These are phyloP conservation scores for Oreocharis arfaki DNA, from an alignment of 2,113 vertebrate species.

Conservation along the genomic window DNA sequence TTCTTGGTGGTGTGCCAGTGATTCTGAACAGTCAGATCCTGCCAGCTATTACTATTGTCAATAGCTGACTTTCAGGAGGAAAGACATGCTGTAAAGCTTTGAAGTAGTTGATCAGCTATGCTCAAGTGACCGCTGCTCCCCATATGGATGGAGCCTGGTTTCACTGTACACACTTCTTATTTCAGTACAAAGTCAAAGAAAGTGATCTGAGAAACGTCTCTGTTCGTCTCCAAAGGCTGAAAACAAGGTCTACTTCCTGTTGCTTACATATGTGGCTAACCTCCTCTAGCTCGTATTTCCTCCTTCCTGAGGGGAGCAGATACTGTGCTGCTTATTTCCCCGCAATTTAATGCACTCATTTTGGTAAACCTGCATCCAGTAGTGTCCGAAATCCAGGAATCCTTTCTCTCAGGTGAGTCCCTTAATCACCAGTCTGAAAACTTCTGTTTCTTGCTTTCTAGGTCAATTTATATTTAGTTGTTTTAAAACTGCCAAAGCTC, in stretches of 20 bases:
- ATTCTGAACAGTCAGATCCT: conserved; percentile 22
- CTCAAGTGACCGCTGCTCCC: background rate
- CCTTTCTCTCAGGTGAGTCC: background rate
- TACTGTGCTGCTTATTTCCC: background rate
- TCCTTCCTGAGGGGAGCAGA: background rate
- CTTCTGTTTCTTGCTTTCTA: background rate
- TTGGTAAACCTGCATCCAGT: background rate
- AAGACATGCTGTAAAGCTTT: background rate
- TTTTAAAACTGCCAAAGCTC: background rate
- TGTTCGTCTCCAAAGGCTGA: background rate
- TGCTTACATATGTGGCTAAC: background rate
- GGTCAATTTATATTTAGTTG: background rate
- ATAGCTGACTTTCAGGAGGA: background rate
- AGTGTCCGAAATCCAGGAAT: background rate
- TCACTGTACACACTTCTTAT: background rate
- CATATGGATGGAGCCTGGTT: background rate
- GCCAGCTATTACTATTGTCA: conserved; percentile 10
- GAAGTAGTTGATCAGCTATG: background rate
- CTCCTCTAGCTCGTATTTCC: background rate
- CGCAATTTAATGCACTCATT: background rate
- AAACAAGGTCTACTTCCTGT: background rate
- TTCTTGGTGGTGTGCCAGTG: conserved; percentile 44
- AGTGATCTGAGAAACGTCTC: background rate
- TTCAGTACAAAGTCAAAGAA: background rate
- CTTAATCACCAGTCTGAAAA: background rate